Evolutionary conservation across 2,888 invertebrate species (phyloP), one percentile per base, ranked within the genome.

Genomic region (Cantharis flavilabris): DNA sequence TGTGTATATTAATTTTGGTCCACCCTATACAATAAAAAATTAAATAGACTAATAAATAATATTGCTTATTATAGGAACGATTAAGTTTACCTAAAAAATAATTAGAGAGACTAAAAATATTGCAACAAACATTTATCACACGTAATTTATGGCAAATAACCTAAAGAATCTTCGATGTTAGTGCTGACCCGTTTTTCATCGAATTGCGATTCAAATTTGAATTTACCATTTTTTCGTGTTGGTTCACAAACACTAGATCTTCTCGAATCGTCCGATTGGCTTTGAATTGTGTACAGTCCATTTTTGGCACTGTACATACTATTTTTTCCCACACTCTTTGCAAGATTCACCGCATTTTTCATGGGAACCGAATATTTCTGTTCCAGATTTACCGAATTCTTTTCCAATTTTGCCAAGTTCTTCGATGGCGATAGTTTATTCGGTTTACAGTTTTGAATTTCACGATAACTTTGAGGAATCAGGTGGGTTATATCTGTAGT

Each of bases 401-500:
- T 74, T 10, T 80, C 77, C 13, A 77, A 20, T 71, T 77, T 79
- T 3, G 77, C 75, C 33, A 69, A 70, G 23, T 75, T 74, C 62
- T 72, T 79, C 9, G 70, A 76, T 9, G 76, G 62, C 23, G 72
- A 72, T 70, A 76, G 64, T 82, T 70, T 81, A 77, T 84, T 70
- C 7, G 49, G 49, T 49, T 49, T 49, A 2, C 49, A 49, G n/a
- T 49, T 49, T n/a, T 5, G 49, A 49, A 49, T 49, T 23, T 84
- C 84, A 70, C 84, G 83, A 23, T 81, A 82, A 63, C 83, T 83
- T 7, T 79, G 77, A 0, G 86, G 84, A 2, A 84, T 87, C 26
- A 91, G 82, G 71, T 90, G 90, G 75, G 90, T 90, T 62, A 94
- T 92, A 85, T 93, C 94, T 0, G 93, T 93, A 13, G 93, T 91